These are phyloP conservation scores for Botia almorhae DNA, from an alignment of 2,797 vertebrate genomes.

Conservation along the genomic window DNA sequence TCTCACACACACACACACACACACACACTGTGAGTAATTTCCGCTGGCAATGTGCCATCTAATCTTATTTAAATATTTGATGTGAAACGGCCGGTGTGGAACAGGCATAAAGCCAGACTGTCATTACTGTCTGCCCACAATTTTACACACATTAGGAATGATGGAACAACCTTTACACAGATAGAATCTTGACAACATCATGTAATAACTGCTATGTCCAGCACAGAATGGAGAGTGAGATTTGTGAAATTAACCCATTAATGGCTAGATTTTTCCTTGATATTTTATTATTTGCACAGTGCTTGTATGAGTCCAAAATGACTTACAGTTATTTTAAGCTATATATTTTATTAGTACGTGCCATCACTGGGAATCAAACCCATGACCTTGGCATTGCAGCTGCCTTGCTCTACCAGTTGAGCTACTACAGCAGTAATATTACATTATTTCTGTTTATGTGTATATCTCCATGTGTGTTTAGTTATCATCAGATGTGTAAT, in stretches of 20 bases:
- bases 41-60: conserved; percentile 37
- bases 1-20: not conserved
- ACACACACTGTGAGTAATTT: conserved; percentile 19
- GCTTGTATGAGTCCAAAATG: too few species aligned
- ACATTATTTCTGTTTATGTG: not conserved
- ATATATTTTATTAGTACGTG: too few species aligned
- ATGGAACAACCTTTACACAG: conserved; percentile 2
- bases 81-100: conserved; percentile 44
- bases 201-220: not conserved
- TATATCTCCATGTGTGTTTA: not conserved
- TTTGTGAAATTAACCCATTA: not conserved
- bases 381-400: too few species aligned
- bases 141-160: conserved; percentile 40
- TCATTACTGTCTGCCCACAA: conserved; percentile 44
- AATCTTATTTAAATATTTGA: conserved; percentile 59
- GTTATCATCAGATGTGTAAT: conserved; percentile 15
- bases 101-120: conserved; percentile 38
- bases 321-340: too few species aligned
- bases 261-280: not conserved
- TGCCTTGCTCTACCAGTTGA: too few species aligned
- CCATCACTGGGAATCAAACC: too few species aligned
- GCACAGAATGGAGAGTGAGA: not conserved
- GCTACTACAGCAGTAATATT: too few species aligned
- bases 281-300: not conserved
- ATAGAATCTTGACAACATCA: conserved; percentile 8